These are phyloP conservation scores for Dryas iulia DNA, from an alignment of 1,140 invertebrate genomes.

Conservation along the genomic window DNA sequence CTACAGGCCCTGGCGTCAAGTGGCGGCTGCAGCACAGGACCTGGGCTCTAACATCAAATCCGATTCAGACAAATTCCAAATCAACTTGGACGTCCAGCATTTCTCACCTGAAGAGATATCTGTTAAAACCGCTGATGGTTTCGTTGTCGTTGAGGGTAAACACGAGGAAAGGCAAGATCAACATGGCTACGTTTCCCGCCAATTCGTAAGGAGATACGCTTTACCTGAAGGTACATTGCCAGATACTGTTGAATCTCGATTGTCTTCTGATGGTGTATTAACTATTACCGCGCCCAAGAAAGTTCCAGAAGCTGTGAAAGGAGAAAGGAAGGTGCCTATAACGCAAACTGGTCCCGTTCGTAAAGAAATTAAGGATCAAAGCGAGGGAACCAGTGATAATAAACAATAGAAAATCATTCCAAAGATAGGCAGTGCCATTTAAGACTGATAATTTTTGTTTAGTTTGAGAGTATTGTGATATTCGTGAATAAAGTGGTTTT, in stretches of 20 bases:
- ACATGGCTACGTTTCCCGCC: constrained; percentile 82
- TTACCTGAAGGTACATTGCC: constrained; percentile 84
- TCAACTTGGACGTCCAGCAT: constrained; percentile 86
- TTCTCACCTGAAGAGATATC: constrained; percentile 88
- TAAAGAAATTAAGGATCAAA: constrained; percentile 59
- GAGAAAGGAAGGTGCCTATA: constrained; percentile 83
- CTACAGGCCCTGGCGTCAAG: constrained; percentile 79
- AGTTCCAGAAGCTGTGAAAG: constrained; percentile 72
- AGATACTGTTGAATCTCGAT: constrained; percentile 85
- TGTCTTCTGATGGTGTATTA: constrained; percentile 89
- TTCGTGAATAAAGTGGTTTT: constrained; percentile 42
- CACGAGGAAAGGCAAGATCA: constrained; percentile 84
- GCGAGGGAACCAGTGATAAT: constrained; percentile 57
- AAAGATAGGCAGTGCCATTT: constrained; percentile 40
- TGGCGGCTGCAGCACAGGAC: constrained; percentile 51
- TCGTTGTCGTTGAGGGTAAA: constrained; percentile 85
- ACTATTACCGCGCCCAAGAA: constrained; percentile 86
- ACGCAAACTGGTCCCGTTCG: constrained; percentile 82
- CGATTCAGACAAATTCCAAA: constrained; percentile 78
- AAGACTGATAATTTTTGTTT: constrained; percentile 61
- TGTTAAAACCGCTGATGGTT: constrained; percentile 87
- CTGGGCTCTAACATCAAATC: constrained; percentile 64
- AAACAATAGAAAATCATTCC: constrained; percentile 27
- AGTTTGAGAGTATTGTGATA: constrained; percentile 23
- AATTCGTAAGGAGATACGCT: constrained; percentile 82